Evolutionary conservation across 2,888 invertebrate species (phyloP).

Genomic region (Gerris lacustris): DNA sequence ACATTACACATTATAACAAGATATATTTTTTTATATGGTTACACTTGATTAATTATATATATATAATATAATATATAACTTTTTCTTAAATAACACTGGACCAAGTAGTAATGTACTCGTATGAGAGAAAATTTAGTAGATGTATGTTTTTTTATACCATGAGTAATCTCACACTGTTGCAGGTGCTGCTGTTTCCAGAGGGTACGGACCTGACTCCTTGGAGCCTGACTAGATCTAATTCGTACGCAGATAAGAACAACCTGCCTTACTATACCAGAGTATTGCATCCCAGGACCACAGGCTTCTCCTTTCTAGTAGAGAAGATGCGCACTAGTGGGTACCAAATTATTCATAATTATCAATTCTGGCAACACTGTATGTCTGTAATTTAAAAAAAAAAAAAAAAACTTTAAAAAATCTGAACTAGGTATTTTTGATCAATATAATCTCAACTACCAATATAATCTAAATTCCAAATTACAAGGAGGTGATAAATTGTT

Average conservation of each 20-base stretch:
- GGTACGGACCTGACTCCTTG: constrained; percentile 68
- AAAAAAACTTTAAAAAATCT: not conserved
- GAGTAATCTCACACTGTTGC: constrained; percentile 28
- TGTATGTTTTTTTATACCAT: too few species aligned
- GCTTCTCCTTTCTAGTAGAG: constrained; percentile 51
- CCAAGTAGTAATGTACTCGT: too few species aligned
- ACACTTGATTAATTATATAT: too few species aligned
- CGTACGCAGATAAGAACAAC: constrained; percentile 54
- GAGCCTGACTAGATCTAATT: constrained; percentile 56
- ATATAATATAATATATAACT: too few species aligned
- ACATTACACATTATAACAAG: too few species aligned
- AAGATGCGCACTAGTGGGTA: constrained; percentile 38
- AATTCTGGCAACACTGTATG: not conserved
- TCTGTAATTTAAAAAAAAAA: not conserved
- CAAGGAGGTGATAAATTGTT: too few species aligned
- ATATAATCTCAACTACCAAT: too few species aligned
- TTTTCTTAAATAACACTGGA: too few species aligned
- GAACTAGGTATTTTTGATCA: too few species aligned
- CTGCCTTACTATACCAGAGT: constrained; percentile 61
- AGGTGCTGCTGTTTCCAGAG: constrained; percentile 75
- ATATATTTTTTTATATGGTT: too few species aligned
- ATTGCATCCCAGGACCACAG: constrained; percentile 76
- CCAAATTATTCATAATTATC: not conserved
- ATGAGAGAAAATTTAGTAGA: too few species aligned
- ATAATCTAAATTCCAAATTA: too few species aligned